phyloP scores from a whole-genome alignment of 2,888 invertebrate genomes.

The Bellardia pandia region DNA sequence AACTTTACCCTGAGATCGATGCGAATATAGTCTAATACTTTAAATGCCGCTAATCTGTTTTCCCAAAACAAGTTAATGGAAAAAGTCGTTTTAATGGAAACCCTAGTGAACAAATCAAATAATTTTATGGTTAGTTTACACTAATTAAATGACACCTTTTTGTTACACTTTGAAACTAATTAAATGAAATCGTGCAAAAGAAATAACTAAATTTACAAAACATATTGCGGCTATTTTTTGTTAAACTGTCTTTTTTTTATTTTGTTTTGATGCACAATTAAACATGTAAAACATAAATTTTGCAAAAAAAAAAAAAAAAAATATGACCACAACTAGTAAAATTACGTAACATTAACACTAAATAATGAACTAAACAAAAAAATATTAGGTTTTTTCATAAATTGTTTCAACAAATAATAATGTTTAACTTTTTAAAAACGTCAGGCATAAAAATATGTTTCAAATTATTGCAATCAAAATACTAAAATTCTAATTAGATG shows the following conservation, averaged over 20 bases:
- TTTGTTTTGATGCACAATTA: constrained; percentile 6
- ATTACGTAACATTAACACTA: constrained; percentile 12
- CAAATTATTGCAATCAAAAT: background rate
- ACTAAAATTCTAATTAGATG: background rate
- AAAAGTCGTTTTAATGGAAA: too few relatives aligned
- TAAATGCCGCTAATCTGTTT: too few relatives aligned
- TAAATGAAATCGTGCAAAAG: constrained; percentile 49
- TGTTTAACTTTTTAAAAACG: constrained; percentile 32
- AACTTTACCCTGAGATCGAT: too few relatives aligned
- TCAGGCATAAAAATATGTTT: background rate
- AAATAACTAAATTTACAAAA: constrained; percentile 20
- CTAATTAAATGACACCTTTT: constrained; percentile 32
- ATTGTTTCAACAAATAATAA: constrained; percentile 35
- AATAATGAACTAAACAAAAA: constrained; percentile 4
- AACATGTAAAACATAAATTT: background rate
- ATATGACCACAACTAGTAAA: constrained; percentile 40
- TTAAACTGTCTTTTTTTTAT: background rate
- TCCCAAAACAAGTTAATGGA: too few relatives aligned
- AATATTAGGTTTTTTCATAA: background rate
- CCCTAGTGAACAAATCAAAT: background rate
- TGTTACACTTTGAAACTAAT: constrained; percentile 9
- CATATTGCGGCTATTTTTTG: constrained; percentile 21
- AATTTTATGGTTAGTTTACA: constrained; percentile 7
- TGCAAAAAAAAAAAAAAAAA: background rate
- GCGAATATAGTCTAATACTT: too few relatives aligned